Percentiles rank a stretch among this genome's conserved stretches.
phyloP scores from a whole-genome alignment of 2,888 invertebrate species.

The Leucoma salicis region DNA sequence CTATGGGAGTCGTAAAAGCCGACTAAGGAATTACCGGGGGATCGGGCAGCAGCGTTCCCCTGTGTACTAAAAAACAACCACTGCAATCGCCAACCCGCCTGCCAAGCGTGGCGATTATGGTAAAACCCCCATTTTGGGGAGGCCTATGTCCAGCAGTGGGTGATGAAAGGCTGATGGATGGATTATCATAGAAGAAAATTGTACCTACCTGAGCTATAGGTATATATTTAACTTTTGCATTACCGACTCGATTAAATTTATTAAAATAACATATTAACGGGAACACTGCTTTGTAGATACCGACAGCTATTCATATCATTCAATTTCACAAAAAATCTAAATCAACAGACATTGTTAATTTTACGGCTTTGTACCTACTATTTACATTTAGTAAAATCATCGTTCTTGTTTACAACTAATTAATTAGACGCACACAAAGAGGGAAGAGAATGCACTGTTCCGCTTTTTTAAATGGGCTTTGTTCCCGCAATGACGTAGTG shows the following conservation, averaged over 20 bases:
- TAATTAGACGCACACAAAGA: slow-evolving; percentile 73
- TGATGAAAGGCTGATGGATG: too few species aligned
- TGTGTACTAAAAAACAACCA: too few species aligned
- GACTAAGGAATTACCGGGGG: too few species aligned
- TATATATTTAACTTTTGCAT: neutral
- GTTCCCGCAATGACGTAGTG: slow-evolving; percentile 57
- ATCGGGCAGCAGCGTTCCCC: too few species aligned
- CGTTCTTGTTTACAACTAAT: slow-evolving; percentile 78
- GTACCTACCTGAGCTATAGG: too few species aligned
- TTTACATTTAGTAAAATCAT: slow-evolving; percentile 79
- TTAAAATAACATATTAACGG: slow-evolving; percentile 56
- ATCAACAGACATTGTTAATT: slow-evolving; percentile 68
- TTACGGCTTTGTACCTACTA: slow-evolving; percentile 68
- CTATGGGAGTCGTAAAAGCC: too few species aligned
- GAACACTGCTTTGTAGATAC: slow-evolving; percentile 46
- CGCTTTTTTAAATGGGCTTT: slow-evolving; percentile 65
- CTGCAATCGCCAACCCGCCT: too few species aligned
- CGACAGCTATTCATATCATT: slow-evolving; percentile 45
- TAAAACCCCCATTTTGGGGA: too few species aligned
- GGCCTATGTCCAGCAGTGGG: too few species aligned
- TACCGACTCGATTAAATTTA: slow-evolving; percentile 29
- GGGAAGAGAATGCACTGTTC: slow-evolving; percentile 48
- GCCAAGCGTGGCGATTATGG: too few species aligned
- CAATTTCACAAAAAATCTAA: slow-evolving; percentile 45
- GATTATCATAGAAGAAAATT: too few species aligned